Base-by-base conservation (phyloP, 1,140 invertebrate genomes). In the Cotesia glomerata region DNA sequence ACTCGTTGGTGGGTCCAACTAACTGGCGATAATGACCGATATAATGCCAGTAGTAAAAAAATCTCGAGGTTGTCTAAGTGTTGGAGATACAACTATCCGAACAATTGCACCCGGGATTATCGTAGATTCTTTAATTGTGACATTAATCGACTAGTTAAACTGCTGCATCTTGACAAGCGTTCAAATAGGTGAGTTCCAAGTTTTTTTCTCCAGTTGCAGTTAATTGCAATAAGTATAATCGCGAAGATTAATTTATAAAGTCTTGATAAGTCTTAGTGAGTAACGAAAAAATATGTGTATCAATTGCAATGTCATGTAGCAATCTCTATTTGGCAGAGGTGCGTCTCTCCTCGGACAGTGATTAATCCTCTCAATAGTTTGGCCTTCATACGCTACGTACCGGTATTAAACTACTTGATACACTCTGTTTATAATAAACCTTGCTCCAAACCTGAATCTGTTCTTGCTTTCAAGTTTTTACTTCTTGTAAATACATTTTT, bases 281-380 rank as follows among this genome's bases (percentile, higher is more conserved):
- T 26, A 26, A 26, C 26, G 26, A 8, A 0, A 0, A 11, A 45
- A 5, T 11, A 45, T 45, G 7, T 32, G 13, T 8, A 62, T 62
- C 13, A 35, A 62, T n/a, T 62, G 59, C 35, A 62, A 34, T 62
- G 14, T 4, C 58, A 62, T 36, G 39, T 62, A 34, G 32, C 56
- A 58, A 39, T 35, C 34, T 62, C 59, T 34, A 62, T 62, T 62
- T 62, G 59, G 59, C 59, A 62, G 59, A 62, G 59, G 59, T 62
- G 59, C 59, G 59, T 13, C 59, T 26, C 32, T 26, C 59, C 59
- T 39, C 26, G 59, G 34, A 62, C 4, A 36, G 59, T 62, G 59
- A 62, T 62, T 62, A 35, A 62, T 62, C 59, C 26, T 14, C 59
- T n/a, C 59, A 11, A 39, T 34, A 14, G 34, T 62, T 35, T 39